Evolutionary conservation across 2,113 vertebrate species (phyloP).

Genomic region (Meriones unguiculatus): DNA sequence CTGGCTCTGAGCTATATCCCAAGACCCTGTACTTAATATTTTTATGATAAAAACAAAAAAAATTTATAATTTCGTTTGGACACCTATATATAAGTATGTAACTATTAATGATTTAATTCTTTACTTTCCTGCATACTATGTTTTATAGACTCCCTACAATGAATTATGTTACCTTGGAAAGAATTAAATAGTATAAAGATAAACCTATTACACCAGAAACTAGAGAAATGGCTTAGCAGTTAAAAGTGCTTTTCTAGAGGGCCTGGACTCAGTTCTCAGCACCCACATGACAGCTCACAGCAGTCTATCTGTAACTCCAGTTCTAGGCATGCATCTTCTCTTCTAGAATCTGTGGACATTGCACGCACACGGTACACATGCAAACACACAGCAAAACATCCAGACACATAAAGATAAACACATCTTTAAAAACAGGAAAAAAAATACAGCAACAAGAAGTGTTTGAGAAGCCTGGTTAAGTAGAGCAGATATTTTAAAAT

Average conservation of each 20-base stretch:
- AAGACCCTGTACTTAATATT: background rate
- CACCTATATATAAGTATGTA: background rate
- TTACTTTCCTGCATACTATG: background rate
- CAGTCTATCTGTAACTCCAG: background rate
- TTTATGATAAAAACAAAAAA: conserved; percentile 4
- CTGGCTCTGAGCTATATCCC: background rate
- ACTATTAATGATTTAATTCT: background rate
- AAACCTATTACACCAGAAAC: background rate
- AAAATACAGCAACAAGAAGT: background rate
- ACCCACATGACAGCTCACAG: background rate
- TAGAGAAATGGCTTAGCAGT: background rate
- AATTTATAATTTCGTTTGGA: conserved; percentile 2
- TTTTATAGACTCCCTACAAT: conserved; percentile 41
- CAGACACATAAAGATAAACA: background rate
- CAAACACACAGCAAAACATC: background rate
- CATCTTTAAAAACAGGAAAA: background rate
- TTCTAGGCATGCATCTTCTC: too few species aligned
- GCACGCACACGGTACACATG: background rate
- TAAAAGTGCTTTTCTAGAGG: background rate
- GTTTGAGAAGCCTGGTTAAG: background rate
- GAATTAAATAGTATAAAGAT: background rate
- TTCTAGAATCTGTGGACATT: background rate
- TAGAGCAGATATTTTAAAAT: background rate
- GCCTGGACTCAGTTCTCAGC: background rate
- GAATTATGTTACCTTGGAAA: conserved; percentile 32